Percentiles rank a stretch among this genome's conserved stretches.
phyloP scores from a whole-genome alignment of 2,797 vertebrate genomes.

The Enteromius argenteus region DNA sequence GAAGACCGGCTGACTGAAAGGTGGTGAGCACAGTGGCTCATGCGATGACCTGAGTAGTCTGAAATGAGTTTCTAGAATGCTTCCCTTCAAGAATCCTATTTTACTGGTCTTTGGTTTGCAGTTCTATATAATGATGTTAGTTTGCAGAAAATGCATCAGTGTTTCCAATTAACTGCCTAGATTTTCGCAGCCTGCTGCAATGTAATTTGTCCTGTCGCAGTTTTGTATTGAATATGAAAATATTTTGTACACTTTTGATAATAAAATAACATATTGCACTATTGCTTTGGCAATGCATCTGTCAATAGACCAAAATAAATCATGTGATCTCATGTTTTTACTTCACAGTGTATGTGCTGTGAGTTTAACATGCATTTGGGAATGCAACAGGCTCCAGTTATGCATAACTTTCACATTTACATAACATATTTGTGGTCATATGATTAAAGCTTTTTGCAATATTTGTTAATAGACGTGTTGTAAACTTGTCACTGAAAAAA shows the following conservation, averaged over 20 bases:
- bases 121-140: not conserved
- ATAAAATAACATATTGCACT: not conserved
- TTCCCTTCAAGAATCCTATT: not conserved
- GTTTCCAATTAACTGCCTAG: not conserved
- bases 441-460: not conserved
- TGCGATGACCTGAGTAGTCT: not conserved
- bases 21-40: not conserved
- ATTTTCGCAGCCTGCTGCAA: not conserved
- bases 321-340: too few relatives aligned
- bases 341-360: not conserved
- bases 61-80: not conserved
- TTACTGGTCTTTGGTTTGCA: not conserved
- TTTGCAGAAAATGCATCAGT: not conserved
- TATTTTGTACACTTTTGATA: not conserved
- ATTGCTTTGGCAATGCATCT: not conserved
- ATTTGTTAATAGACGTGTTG: not conserved
- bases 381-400: not conserved
- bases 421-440: not conserved
- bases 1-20: slow-evolving; percentile 68
- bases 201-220: not conserved
- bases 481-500: not conserved
- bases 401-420: not conserved
- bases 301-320: not conserved
- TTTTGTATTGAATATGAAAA: not conserved
- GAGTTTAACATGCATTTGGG: not conserved